Base-by-base conservation (phyloP, 2,113 vertebrate species). In the Peromyscus californicus region DNA sequence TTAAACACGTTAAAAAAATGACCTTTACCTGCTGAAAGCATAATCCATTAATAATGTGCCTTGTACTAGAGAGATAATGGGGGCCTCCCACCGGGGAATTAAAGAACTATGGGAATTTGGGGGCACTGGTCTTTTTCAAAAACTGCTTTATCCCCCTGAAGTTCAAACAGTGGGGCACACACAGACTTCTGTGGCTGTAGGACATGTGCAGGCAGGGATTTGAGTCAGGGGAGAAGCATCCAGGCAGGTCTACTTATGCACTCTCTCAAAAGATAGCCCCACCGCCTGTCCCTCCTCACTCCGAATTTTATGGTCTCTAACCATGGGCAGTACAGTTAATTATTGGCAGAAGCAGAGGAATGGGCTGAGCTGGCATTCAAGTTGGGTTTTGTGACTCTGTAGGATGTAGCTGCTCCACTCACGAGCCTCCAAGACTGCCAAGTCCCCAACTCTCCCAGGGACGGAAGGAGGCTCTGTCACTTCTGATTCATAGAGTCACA, bases 21-120 rank as follows among this genome's bases (percentile, higher is more conserved):
- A 98, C 98, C 98, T 98, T 99, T 98, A 97, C 98, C 96, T 98
- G 97, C 96, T 97, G 97, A 97, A 98, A 97, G 95, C n/a, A 16
- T 98, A 98, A 99, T 98, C 98, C 95, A 6, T 98, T 99, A 98
- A 98, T 98, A 98, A 98, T 93, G 94, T 95, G 75, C 72, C 97
- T 97, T 98, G 95, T 97, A 91, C 95, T 33, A 96, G 97, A 97
- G 94, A 98, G 98, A 98, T 98, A 98, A 98, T 98, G 96, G 97
- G 97, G 94, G 96, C 97, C 97, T 98, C 98, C 97, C 96, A 95
- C 92, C 3, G 15, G 1, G 84, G 94, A 79, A 97, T 98, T 98
- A 98, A 98, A 97, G 97, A 98, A 98, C 89, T 97, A 95, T 31
- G 74, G 19, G n/a, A 92, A 98, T 95, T 98, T 97, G 51, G 80